A percentile compares a stretch with the other conserved stretches of the same genome.
Conservation (phyloP, 2,797 vertebrate genomes). For the Selene dorsalis region DNA sequence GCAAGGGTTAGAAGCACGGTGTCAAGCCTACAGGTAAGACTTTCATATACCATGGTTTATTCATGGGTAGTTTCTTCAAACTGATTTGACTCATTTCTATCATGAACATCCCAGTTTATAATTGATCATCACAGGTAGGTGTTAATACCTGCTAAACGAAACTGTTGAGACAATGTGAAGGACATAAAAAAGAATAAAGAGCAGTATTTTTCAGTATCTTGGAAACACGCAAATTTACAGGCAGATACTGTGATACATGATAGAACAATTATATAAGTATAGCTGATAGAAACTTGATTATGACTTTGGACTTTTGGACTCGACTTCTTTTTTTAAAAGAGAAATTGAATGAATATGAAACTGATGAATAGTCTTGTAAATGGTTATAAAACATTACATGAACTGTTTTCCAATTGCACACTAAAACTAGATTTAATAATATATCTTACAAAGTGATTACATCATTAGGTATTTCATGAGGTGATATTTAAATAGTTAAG, state of each 20-base stretch:
- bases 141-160: not conserved
- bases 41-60: not conserved
- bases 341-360: no score
- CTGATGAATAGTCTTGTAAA: no score
- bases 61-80: not conserved
- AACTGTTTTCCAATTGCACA: no score
- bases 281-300: not conserved
- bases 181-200: no score
- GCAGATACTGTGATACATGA: not conserved
- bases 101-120: no score
- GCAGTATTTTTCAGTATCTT: not conserved
- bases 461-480: not conserved
- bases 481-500: not conserved
- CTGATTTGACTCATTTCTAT: no score
- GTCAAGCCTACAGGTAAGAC: conserved; percentile 50
- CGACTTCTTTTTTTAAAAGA: no score
- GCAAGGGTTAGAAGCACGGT: not conserved
- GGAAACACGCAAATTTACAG: no score
- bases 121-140: no score
- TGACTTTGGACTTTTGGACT: not conserved
- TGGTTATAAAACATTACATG: no score
- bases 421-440: no score
- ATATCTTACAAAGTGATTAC: not conserved
- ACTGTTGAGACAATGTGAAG: not conserved
- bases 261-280: not conserved